Evolutionary conservation across 2,113 vertebrate species (phyloP).

Genomic region (Irena cyanogastra): DNA sequence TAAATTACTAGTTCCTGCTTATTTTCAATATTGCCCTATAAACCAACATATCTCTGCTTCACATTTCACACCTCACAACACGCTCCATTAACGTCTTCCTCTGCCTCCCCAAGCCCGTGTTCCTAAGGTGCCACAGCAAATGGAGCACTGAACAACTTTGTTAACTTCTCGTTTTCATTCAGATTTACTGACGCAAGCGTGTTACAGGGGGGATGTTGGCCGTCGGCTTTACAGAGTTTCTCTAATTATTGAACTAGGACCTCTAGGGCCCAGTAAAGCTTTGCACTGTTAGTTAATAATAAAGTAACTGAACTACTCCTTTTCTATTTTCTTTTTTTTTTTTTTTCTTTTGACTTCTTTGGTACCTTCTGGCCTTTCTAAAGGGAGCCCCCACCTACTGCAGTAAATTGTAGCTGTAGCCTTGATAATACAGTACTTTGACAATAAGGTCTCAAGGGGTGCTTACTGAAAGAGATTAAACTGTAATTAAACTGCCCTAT

Average conservation of each 20-base stretch:
- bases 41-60: neutral
- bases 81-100: neutral
- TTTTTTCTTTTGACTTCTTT: neutral
- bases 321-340: conserved; percentile 21
- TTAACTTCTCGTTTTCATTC: conserved; percentile 57
- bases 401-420: conserved; percentile 67
- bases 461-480: conserved; percentile 75
- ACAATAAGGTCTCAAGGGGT: conserved; percentile 71
- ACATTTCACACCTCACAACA: conserved; percentile 6
- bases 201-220: conserved; percentile 51
- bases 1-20: neutral
- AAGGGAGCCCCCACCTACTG: conserved; percentile 60
- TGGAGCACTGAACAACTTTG: conserved; percentile 37
- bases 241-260: conserved; percentile 68
- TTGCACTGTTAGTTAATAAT: conserved; percentile 63
- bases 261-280: conserved; percentile 69
- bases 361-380: conserved; percentile 56
- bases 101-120: neutral
- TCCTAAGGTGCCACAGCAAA: conserved; percentile 43
- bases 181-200: conserved; percentile 58
- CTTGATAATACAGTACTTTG: conserved; percentile 67
- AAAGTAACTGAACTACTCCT: conserved; percentile 57
- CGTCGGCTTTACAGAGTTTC: conserved; percentile 65
- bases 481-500: conserved; percentile 73
- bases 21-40: neutral